Evolutionary conservation across 2,113 vertebrate genomes (phyloP).

Genomic region (Crotalus helleri): DNA sequence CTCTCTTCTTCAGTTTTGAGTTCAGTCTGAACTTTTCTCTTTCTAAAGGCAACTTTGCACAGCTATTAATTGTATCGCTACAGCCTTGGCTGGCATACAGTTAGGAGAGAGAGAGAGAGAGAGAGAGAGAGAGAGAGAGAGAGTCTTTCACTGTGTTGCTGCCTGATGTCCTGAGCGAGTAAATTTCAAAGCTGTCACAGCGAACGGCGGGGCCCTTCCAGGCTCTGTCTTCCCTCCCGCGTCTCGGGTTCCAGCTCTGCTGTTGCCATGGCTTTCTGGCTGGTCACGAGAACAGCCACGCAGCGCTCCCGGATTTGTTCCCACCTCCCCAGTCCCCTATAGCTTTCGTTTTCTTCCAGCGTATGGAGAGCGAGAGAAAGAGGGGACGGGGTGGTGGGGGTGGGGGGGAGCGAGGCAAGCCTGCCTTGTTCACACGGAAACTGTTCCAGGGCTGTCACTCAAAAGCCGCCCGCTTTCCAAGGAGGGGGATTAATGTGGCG

Average conservation of each 20-base stretch:
- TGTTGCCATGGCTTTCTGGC: background rate
- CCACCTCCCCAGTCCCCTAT: constrained; percentile 6
- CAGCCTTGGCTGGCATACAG: background rate
- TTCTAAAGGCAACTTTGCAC: background rate
- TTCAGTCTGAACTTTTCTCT: background rate
- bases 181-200: constrained; percentile 20
- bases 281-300: constrained; percentile 5
- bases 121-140: no score
- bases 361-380: background rate
- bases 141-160: background rate
- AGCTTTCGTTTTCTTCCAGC: constrained; percentile 6
- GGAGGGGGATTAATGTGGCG: background rate
- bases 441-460: constrained; percentile 9
- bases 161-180: constrained; percentile 5
- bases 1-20: background rate
- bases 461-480: constrained; percentile 3
- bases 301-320: constrained; percentile 2
- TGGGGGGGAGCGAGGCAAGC: background rate
- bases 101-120: no score
- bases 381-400: background rate
- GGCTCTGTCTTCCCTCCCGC: background rate
- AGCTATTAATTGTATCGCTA: background rate
- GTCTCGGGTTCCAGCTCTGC: background rate
- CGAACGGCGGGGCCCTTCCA: background rate
- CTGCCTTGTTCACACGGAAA: constrained; percentile 23